phyloP scores from a whole-genome alignment of 1,140 invertebrate species.

The Subanguina moxae region DNA sequence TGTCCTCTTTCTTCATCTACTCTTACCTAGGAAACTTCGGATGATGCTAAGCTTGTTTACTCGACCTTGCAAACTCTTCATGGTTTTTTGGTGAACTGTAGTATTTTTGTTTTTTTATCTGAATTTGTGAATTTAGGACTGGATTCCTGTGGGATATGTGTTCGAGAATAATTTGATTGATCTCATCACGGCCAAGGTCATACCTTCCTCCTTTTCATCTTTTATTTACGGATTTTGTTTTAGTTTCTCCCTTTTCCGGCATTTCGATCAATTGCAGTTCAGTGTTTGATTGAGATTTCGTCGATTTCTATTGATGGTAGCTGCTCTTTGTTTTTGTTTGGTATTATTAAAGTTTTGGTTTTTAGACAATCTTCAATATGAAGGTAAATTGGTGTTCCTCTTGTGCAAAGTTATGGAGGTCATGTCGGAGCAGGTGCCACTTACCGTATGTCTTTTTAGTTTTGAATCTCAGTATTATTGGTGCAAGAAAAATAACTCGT shows the following conservation, averaged over 20 bases:
- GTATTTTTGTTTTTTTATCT: too few relatives aligned
- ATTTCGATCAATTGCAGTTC: slow-evolving; percentile 95
- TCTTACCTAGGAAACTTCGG: slow-evolving; percentile 66
- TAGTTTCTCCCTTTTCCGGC: slow-evolving; percentile 91
- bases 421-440: too few relatives aligned
- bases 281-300: slow-evolving; percentile 93
- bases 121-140: slow-evolving; percentile 66
- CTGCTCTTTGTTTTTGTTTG: too few relatives aligned
- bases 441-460: too few relatives aligned
- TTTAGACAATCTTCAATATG: slow-evolving; percentile 39
- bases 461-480: too few relatives aligned
- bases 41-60: slow-evolving; percentile 64
- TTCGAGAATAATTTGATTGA: slow-evolving; percentile 96
- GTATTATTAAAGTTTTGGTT: slow-evolving; percentile 23
- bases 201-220: too few relatives aligned
- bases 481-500: too few relatives aligned
- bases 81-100: slow-evolving; percentile 81
- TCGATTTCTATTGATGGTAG: slow-evolving; percentile 38
- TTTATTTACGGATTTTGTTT: slow-evolving; percentile 42
- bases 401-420: slow-evolving; percentile 1
- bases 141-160: slow-evolving; percentile 98
- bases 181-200: slow-evolving; percentile 71
- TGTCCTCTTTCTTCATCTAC: slow-evolving; percentile 8
- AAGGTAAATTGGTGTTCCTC: slow-evolving; percentile 26
- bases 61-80: slow-evolving; percentile 89